phyloP scores from a whole-genome alignment of 1,140 invertebrate species.

The Papilio polytes region DNA sequence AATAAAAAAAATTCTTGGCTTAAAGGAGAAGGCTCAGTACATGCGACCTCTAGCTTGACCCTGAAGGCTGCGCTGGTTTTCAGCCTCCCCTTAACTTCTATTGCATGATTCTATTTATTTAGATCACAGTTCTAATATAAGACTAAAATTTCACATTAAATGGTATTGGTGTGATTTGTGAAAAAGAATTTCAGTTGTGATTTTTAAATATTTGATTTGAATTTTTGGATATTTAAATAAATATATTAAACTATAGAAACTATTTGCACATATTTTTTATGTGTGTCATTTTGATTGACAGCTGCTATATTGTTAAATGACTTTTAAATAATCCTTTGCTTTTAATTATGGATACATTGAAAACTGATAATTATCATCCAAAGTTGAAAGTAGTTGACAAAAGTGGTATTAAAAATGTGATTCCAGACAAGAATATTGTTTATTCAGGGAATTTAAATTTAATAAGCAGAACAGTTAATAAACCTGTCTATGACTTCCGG shows the following conservation, averaged over 20 bases:
- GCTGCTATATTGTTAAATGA: neutral
- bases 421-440: conserved; percentile 49
- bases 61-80: no score
- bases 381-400: conserved; percentile 62
- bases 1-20: no score
- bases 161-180: no score
- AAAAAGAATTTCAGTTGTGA: no score
- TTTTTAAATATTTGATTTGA: neutral
- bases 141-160: no score
- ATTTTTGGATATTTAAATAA: neutral
- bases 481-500: conserved; percentile 35
- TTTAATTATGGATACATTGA: conserved; percentile 45
- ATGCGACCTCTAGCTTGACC: no score
- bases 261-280: neutral
- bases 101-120: no score
- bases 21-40: no score
- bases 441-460: conserved; percentile 57
- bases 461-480: conserved; percentile 43
- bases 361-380: conserved; percentile 53
- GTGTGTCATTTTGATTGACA: conserved; percentile 25
- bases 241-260: neutral
- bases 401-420: conserved; percentile 45
- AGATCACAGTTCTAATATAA: no score
- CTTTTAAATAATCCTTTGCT: neutral
- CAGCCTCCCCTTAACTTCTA: no score